Base-by-base conservation (phyloP, 2,113 vertebrate species). In the Galemys pyrenaicus region DNA sequence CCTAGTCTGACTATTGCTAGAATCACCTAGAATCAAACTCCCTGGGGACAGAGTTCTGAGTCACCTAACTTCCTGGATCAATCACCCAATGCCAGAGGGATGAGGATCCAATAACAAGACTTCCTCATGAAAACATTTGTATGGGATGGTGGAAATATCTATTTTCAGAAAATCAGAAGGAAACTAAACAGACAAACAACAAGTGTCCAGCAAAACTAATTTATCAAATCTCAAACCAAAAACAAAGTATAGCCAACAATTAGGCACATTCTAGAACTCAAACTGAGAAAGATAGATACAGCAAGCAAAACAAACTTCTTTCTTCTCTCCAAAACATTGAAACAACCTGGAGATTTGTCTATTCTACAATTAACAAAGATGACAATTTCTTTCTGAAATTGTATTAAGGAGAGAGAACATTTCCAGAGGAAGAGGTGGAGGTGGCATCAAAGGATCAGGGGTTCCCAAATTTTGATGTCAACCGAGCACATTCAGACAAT, bases 71-170 rank as follows among this genome's bases (percentile, higher is more conserved):
- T 67, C 22, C 19, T 30, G 16, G 3, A 26, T 78, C 26, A 3
- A 39, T 37, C 49, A 22, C 8, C n/a, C 35, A 4, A 30, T 71
- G 68, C 12, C 0, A 0, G 6, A 19, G 1, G 41, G 13, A 17
- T 64, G 32, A 67, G 51, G 65, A 37, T 5, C 12, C 32, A 13
- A 22, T 35, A 7, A 62, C 22, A 54, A 3, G 51, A 19, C 16
- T 64, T 39, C 11, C 68, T 71, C 44, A 5, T 30, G 22, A n/a
- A 68, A 70, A 37, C 67, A 64, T 62, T 46, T 56, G 19, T 6
- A 11, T 4, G 7, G 5, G 6, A 15, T 3, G 13, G 32, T 8
- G 4, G n/a, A 32, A 4, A 20, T 12, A 7, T 3, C 22, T 11
- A 62, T 82, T 65, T 92, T 64, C 68, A 64, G 37, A 81, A 77